Evolutionary conservation across 2,888 invertebrate genomes (phyloP), one percentile per base, ranked within the genome.

Genomic region (Tipula lateralis): DNA sequence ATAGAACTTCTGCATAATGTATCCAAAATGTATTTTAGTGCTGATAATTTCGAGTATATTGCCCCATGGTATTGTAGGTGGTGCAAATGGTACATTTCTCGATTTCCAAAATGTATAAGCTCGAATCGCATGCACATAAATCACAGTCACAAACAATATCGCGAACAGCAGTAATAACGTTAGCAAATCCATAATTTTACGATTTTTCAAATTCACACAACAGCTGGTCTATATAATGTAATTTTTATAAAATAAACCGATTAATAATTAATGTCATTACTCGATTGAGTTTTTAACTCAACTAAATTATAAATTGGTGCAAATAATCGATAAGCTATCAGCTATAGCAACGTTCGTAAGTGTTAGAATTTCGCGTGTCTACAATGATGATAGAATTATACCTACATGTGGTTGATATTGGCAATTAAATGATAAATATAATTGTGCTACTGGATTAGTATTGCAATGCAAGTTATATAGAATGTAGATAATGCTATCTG

Each of bases 1-100:
- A 32, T 85, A 85, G 12, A 85, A 82, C 29, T 84, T 83, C 24
- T 84, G 84, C 29, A 84, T 19, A n/a, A 84, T 83, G 24, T 84
- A 84, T 7, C 80, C 85, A 16, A 85, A 84, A 83, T 84, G 85
- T 29, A 83, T 84, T 84, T 81, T 30, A 16, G 82, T 82, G 5
- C 82, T 82, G 32, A 82, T 13, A n/a, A 82, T 32, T 3, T 82
- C 30, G n/a, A 82, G 32, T n/a, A 82, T 82, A 82, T 82, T 82
- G 1, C 82, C 82, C 82, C 82, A 82, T n/a, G 82, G 82, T 16
- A 82, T 30, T 13, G 16, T 30, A 1, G 82, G 82, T n/a, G 82
- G 29, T 16, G 29, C 82, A 16, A 30, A 82, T 30, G 82, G 82
- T 29, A 82, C 32, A 0, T 32, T 16, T 16, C 82, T 29, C 16